These are phyloP conservation scores for Megaptera novaeangliae DNA, from an alignment of 2,113 vertebrate genomes.

Conservation along the genomic window DNA sequence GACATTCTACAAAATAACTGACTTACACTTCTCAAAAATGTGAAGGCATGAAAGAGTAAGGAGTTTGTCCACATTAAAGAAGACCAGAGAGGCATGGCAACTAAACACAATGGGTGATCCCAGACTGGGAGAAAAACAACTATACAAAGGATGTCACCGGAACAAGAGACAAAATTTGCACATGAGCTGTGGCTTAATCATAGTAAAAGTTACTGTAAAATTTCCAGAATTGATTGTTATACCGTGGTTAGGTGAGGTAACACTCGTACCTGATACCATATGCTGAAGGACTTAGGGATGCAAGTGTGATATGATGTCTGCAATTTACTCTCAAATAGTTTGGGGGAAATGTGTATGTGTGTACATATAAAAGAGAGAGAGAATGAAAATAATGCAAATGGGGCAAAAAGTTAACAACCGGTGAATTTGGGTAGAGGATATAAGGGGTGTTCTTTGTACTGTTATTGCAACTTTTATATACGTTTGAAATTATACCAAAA, in stretches of 20 bases:
- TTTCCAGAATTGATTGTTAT: accelerated
- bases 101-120: background rate
- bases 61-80: background rate
- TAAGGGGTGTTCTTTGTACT: background rate
- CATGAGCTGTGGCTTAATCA: background rate
- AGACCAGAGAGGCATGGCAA: background rate
- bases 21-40: background rate
- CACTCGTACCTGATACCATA: too few species aligned
- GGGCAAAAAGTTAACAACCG: background rate
- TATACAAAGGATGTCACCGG: accelerated
- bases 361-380: background rate
- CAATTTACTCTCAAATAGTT: too few species aligned
- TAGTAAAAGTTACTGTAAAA: background rate
- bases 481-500: background rate
- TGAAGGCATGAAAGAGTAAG: background rate
- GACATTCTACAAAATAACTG: background rate
- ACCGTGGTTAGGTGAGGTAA: background rate
- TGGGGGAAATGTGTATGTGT: background rate
- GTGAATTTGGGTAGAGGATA: background rate
- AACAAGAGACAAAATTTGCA: background rate
- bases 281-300: too few species aligned
- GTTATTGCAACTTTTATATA: background rate
- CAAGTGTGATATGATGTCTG: too few species aligned
- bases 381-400: background rate
- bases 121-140: too few species aligned